phyloP scores from a whole-genome alignment of 2,113 vertebrate species.

The Mus spicilegus region DNA sequence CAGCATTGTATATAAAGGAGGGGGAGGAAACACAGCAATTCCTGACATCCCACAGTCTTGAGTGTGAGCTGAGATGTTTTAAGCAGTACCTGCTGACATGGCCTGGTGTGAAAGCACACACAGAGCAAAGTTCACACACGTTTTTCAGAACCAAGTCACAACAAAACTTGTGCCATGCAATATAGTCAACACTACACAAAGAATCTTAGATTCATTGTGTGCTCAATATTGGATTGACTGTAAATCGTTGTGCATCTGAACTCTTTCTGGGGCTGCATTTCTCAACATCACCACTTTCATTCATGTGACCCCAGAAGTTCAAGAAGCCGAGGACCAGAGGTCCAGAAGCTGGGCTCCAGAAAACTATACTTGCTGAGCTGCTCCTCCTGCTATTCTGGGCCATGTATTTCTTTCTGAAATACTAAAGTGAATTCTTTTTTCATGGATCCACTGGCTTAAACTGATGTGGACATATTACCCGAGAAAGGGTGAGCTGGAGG shows the following conservation, averaged over 20 bases:
- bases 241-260: neutral
- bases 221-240: neutral
- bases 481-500: neutral
- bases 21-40: no score
- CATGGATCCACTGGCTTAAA: neutral
- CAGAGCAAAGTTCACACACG: neutral
- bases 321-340: neutral
- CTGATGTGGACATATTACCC: neutral
- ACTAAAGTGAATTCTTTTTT: neutral
- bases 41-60: neutral
- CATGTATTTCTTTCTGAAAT: constrained; percentile 31
- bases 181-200: neutral
- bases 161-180: no score
- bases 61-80: neutral
- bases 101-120: neutral
- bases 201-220: neutral
- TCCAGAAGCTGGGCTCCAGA: neutral
- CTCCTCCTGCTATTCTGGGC: neutral
- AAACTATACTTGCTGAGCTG: neutral
- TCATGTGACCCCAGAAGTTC: neutral
- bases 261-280: neutral
- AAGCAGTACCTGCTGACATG: neutral
- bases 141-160: neutral
- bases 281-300: neutral
- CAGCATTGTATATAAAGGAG: no score